Base-by-base conservation (phyloP, 1,140 invertebrate genomes). In the Aethina tumida region DNA sequence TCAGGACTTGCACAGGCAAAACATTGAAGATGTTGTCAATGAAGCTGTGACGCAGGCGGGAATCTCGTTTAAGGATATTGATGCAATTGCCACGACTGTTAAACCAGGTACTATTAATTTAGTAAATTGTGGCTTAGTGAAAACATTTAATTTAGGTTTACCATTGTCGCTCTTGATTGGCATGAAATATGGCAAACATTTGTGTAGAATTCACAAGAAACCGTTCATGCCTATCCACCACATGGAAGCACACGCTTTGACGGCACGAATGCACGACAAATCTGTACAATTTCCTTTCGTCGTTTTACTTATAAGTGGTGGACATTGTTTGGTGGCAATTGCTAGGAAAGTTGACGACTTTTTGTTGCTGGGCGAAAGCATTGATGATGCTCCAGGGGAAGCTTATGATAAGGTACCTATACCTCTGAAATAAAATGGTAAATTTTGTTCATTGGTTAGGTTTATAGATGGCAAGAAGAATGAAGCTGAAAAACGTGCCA, bases 191-290 rank as follows among this genome's bases (percentile, higher is more conserved):
- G 89, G 84, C 2, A 87, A 85, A 56, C 69, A 83, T 55, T 56
- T 97, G 15, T 75, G 78, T 15, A 67, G 68, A 44, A 63, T 68
- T 34, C 70, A 73, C 47, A 71, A 75, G 1, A 90, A 91, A 63
- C 88, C 90, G 4, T 68, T 97, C 45, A 90, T 98, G 57, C 91
- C 93, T 0, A 86, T 98, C 50, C 94, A 98, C 70, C 95, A 98
- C 50, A 98, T 98, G 94, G 81, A 97, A 74, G 94, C 94, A 5
- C 95, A 98, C 74, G 92, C 94, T n/a, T 62, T 97, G 35, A 92
- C 83, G 13, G 76, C 73, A 9, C 69, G 92, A 57, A 81, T 96
- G 73, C 37, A 62, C 52, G 65, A 65, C 50, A 37, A 63, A 39
- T 39, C 45, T 35, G 67, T 97, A 28, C 62, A 79, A 32, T 97